Conservation (phyloP, 2,888 invertebrate species). For the Pimpla rufipes region DNA sequence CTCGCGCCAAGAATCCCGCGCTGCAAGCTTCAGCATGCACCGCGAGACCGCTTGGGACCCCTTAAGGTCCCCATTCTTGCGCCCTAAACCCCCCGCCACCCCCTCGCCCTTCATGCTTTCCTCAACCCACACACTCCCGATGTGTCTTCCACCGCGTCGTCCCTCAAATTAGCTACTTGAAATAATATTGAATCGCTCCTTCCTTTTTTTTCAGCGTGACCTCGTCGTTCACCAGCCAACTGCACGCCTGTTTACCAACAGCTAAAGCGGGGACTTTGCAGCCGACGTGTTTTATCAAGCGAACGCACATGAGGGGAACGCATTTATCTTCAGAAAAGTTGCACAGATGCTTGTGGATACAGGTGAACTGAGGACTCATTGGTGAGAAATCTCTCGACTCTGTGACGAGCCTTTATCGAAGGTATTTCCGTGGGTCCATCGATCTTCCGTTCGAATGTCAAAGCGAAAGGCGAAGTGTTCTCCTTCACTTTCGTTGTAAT, state of each 20-base stretch:
- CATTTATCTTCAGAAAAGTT: conserved; percentile 26
- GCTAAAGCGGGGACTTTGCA: conserved; percentile 38
- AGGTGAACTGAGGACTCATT: conserved; percentile 58
- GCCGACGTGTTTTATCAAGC: conserved; percentile 25
- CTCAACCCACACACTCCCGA: conserved; percentile 57
- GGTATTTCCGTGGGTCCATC: conserved; percentile 13
- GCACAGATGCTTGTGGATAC: conserved; percentile 60
- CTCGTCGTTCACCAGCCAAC: conserved; percentile 19
- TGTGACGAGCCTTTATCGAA: neutral
- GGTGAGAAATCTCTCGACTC: neutral
- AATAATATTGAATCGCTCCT: conserved; percentile 79
- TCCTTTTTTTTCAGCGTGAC: conserved; percentile 42
- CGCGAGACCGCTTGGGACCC: conserved; percentile 18
- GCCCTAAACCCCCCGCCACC: neutral
- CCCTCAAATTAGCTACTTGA: conserved; percentile 76
- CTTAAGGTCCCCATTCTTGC: conserved; percentile 45
- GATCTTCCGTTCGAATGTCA: conserved; percentile 13
- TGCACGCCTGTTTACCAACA: conserved; percentile 38
- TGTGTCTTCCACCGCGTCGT: conserved; percentile 54
- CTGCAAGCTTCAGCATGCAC: conserved; percentile 14
- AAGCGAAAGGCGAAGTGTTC: neutral
- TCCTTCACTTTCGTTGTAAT: conserved; percentile 19
- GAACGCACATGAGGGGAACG: conserved; percentile 20
- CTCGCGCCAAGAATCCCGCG: conserved; percentile 26
- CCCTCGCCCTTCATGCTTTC: conserved; percentile 29